Evolutionary conservation across 2,113 vertebrate genomes (phyloP), one percentile per base, ranked within the genome.

Genomic region (Melospiza melodia): DNA sequence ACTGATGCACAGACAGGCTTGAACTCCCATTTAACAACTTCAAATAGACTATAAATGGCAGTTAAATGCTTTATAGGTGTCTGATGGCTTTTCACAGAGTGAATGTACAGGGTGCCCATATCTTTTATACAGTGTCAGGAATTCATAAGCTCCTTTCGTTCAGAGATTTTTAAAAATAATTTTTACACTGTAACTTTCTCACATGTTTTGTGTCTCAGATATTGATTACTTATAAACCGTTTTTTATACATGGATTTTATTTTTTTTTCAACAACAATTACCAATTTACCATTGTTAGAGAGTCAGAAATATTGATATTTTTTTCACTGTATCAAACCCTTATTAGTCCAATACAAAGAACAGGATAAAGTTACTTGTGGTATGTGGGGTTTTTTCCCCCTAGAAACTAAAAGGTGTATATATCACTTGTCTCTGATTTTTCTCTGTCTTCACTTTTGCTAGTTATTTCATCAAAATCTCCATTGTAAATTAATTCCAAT

Each of bases 301-400:
- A 22, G 12, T 31, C 48, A 68, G 39, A 77, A 9, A 20, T 37
- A 62, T 20, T 22, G 15, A 18, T 44, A 9, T 30, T 63, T 46
- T 67, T 44, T 79, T 73, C 5, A 20, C 39, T 62, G 4, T 65
- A 28, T 21, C 14, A 71, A 88, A 49, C 1, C 5, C 4, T 61
- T 46, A 52, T 73, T 89, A 62, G 5, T n/a, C 15, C 33, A 71
- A 37, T 30, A 37, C 4, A 49, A 73, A 65, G 27, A 85, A 49
- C 5, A 73, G 28, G 20, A 67, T 3, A 74, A 43, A 66, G 24
- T 39, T 49, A 19, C 37, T 49, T 49, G 24, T 28, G 21, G 22
- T 69, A 12, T 63, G 15, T 30, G 22, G 4, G 0, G 0, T 4
- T 41, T 46, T 25, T 0, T 0, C 2, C 3, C 17, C 3, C 17